Evolutionary conservation across 2,113 vertebrate species (phyloP).

Genomic region (Tylochromis polylepis): DNA sequence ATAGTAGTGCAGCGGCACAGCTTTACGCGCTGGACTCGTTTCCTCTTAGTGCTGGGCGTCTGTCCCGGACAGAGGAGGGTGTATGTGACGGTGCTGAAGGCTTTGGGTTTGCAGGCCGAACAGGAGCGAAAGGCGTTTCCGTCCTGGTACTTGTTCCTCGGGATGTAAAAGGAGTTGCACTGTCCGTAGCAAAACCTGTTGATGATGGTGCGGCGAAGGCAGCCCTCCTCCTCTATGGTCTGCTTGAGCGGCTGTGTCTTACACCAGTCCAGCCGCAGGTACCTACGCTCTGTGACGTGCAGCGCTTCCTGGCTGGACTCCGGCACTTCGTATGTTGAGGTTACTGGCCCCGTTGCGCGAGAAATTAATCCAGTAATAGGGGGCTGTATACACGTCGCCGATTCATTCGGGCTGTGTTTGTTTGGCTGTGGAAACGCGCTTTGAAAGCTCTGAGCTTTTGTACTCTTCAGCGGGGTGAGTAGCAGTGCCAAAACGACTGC

Average conservation of each 20-base stretch:
- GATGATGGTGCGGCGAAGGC: constrained; percentile 87
- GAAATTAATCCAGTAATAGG: constrained; percentile 74
- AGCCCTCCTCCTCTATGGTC: constrained; percentile 90
- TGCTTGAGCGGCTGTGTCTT: constrained; percentile 96
- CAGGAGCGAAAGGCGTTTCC: constrained; percentile 91
- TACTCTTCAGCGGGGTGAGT: constrained; percentile 59
- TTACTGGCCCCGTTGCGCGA: constrained; percentile 71
- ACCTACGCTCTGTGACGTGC: constrained; percentile 92
- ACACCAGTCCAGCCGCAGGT: constrained; percentile 93
- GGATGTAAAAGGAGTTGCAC: constrained; percentile 98
- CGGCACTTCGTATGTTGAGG: constrained; percentile 84
- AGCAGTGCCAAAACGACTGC: constrained; percentile 74
- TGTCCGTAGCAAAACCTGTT: constrained; percentile 97
- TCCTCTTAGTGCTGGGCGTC: constrained; percentile 85
- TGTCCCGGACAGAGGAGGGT: constrained; percentile 89
- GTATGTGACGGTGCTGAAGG: constrained; percentile 90
- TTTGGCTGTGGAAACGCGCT: constrained; percentile 84
- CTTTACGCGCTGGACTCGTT: constrained; percentile 92
- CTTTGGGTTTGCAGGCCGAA: constrained; percentile 93
- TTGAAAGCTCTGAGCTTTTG: constrained; percentile 74
- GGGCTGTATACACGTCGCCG: constrained; percentile 77
- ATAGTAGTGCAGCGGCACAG: constrained; percentile 93
- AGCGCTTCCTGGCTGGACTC: constrained; percentile 95
- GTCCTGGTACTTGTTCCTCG: constrained; percentile 85
- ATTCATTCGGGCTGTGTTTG: constrained; percentile 84